Base-by-base conservation (phyloP, 2,888 invertebrate species). In the Mesorhabditis belari region DNA sequence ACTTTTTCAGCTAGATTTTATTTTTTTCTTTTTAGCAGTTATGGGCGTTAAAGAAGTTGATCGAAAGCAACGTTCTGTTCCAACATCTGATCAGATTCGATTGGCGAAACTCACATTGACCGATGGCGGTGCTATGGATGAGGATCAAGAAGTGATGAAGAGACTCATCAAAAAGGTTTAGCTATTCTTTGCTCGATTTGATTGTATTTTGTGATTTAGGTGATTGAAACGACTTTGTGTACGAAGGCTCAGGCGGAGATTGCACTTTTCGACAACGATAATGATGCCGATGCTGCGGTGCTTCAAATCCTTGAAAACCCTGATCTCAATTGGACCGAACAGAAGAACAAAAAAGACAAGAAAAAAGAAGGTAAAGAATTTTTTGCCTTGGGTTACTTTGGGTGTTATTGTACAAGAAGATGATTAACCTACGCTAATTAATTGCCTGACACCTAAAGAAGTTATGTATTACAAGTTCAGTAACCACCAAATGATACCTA, bases 221-320 rank as follows among this genome's bases (percentile, higher is more conserved):
- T 78, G 52, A 73, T 77, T 49, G 78, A 78, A 60, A 66, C 73
- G 44, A 76, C 78, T 35, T 67, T 73, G 53, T 78, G 78, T 61
- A 68, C 76, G 57, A 66, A 67, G 55, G 51, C 73, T 54, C 69
- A 74, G 54, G 78, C 78, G 9, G 78, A 78, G 59, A 63, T 77
- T 21, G 78, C 78, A 9, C 63, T 78, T 19, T 64, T 64, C 55
- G 78, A 78, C 61, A 62, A 68, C 52, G 70, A 72, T 49, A 76
- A 74, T 60, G 67, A 73, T 61, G 65, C 77, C 23, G 65, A 70
- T 27, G 67, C 62, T 5, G 78, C 78, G 12, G 73, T 78, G 21
- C 64, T 71, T 27, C 62, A 69, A 51, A 74, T 77, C 49, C 58
- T 77, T 49, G 77, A 77, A 5, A 63, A 58, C 51, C 66, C 64